phyloP scores from a whole-genome alignment of 2,888 invertebrate genomes.

The Philopedon plagiatum region DNA sequence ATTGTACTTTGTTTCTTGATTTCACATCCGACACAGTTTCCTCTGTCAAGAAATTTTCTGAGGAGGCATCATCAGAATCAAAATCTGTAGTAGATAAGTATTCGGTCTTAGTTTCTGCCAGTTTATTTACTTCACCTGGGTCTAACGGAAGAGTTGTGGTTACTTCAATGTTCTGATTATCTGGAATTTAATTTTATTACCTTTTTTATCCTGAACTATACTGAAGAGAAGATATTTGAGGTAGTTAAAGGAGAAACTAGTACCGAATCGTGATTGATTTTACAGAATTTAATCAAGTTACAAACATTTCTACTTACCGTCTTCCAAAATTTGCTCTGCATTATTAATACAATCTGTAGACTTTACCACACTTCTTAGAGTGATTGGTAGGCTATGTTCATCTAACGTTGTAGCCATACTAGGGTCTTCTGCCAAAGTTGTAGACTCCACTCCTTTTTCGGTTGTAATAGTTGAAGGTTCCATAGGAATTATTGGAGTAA shows the following conservation, averaged over 20 bases:
- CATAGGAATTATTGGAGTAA: slow-evolving; percentile 51
- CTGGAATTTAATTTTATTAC: slow-evolving; percentile 21
- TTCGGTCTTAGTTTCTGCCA: slow-evolving; percentile 49
- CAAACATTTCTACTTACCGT: slow-evolving; percentile 19
- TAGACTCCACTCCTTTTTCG: slow-evolving; percentile 36
- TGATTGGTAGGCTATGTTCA: slow-evolving; percentile 51
- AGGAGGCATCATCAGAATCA: slow-evolving; percentile 17
- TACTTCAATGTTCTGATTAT: neutral
- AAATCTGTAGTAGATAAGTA: slow-evolving; percentile 25
- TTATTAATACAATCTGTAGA: slow-evolving; percentile 63
- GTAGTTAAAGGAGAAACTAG: too few species aligned
- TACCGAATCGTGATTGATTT: neutral
- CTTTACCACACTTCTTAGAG: slow-evolving; percentile 61
- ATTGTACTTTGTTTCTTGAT: neutral
- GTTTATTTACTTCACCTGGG: slow-evolving; percentile 54
- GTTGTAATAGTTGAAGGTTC: slow-evolving; percentile 55
- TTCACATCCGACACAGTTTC: slow-evolving; percentile 28
- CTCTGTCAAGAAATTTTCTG: slow-evolving; percentile 31
- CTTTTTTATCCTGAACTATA: neutral
- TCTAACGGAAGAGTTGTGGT: slow-evolving; percentile 51
- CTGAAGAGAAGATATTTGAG: too few species aligned
- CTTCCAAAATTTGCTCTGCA: slow-evolving; percentile 34
- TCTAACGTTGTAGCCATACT: slow-evolving; percentile 34
- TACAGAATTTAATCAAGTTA: neutral
- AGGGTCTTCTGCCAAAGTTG: slow-evolving; percentile 42